Evolutionary conservation across 2,888 invertebrate genomes (phyloP).

Genomic region (Melieria picta): DNA sequence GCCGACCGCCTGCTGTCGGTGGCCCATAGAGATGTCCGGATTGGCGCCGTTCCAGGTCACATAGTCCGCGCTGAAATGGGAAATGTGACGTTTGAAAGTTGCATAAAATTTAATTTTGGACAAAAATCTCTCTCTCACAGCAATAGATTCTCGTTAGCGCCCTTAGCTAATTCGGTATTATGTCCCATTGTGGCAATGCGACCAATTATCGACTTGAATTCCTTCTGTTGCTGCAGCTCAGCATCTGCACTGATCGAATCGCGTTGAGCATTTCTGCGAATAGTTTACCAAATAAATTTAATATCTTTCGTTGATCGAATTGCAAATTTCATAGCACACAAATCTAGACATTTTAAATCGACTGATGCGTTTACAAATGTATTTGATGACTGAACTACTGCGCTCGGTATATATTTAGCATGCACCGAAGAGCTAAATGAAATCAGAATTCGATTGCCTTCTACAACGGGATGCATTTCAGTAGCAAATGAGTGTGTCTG

Average conservation of each 20-base stretch:
- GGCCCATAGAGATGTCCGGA: constrained; percentile 70
- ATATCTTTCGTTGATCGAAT: no score
- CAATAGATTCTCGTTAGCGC: constrained; percentile 80
- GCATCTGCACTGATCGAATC: constrained; percentile 47
- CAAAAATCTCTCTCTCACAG: constrained; percentile 72
- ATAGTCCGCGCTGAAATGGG: constrained; percentile 76
- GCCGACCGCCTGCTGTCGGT: constrained; percentile 68
- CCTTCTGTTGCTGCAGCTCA: constrained; percentile 53
- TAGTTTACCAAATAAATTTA: neutral
- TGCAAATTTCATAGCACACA: no score
- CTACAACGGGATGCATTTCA: no score
- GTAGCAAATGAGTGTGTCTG: no score
- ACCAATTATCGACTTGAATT: constrained; percentile 62
- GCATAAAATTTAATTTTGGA: neutral
- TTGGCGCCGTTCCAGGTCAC: constrained; percentile 86
- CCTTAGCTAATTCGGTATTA: constrained; percentile 77
- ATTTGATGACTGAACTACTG: no score
- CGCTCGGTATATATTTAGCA: no score
- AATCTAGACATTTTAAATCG: no score
- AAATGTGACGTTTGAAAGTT: neutral
- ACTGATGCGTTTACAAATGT: no score
- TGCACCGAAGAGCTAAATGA: no score
- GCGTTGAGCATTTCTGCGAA: constrained; percentile 38
- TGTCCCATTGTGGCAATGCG: constrained; percentile 72
- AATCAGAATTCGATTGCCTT: no score